Evolutionary conservation across 2,888 invertebrate species (phyloP).

Genomic region (Ecdyonurus torrentis): DNA sequence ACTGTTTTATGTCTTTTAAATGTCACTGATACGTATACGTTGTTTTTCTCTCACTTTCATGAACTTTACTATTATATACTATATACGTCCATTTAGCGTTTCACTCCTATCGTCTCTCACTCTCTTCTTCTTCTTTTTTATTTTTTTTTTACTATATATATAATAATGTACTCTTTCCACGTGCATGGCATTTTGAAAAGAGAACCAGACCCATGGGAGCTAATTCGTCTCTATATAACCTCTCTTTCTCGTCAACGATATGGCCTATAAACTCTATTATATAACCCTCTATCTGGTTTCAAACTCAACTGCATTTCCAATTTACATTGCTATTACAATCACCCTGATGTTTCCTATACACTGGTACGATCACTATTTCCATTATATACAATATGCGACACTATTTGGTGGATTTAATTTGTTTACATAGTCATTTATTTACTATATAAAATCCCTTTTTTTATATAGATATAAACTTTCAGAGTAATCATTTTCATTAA

Average conservation of each 20-base stretch:
- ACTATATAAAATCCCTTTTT: too few relatives aligned
- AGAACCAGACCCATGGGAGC: neutral
- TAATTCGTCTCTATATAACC: neutral
- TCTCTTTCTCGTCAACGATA: neutral
- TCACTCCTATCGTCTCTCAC: neutral
- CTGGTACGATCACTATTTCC: too few relatives aligned
- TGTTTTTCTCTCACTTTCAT: too few relatives aligned
- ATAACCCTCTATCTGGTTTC: too few relatives aligned
- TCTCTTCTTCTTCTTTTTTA: neutral
- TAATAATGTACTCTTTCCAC: neutral
- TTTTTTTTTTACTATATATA: neutral
- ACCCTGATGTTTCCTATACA: too few relatives aligned
- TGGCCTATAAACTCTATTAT: slow-evolving; percentile 1
- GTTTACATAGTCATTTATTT: too few relatives aligned
- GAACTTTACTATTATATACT: neutral
- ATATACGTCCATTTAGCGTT: neutral
- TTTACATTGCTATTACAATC: neutral
- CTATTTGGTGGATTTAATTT: too few relatives aligned
- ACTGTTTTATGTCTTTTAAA: slow-evolving; percentile 2
- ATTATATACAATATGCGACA: too few relatives aligned
- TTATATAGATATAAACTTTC: too few relatives aligned
- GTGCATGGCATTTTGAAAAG: neutral
- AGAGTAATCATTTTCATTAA: too few relatives aligned
- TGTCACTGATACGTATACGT: neutral
- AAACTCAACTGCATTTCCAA: neutral